phyloP scores from a whole-genome alignment of 2,113 vertebrate species.

The Oryzias celebensis region DNA sequence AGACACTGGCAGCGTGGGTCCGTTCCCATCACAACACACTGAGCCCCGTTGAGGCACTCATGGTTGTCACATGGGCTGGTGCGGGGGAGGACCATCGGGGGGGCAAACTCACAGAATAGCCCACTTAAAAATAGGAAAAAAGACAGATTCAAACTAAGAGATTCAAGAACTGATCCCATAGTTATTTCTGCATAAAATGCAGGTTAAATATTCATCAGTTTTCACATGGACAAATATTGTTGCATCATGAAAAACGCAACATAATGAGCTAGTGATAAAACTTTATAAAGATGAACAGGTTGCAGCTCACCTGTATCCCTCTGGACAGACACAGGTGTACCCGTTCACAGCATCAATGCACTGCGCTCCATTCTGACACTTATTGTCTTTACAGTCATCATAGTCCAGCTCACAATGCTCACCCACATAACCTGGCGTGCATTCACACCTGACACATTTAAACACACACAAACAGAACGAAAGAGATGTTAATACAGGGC shows the following conservation, averaged over 20 bases:
- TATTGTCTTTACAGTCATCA: constrained; percentile 93
- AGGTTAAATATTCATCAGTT: no score
- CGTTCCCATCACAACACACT: constrained; percentile 86
- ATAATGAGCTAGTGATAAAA: neutral
- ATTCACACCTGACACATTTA: constrained; percentile 85
- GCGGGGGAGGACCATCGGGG: constrained; percentile 95
- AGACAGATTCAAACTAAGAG: no score
- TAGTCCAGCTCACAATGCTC: constrained; percentile 92
- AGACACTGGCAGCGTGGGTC: constrained; percentile 93
- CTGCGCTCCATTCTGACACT: constrained; percentile 91
- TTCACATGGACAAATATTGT: no score
- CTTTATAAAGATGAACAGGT: neutral
- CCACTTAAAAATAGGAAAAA: constrained; percentile 75
- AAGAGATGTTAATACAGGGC: constrained; percentile 7
- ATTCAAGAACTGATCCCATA: no score
- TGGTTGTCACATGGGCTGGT: constrained; percentile 96
- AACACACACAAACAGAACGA: neutral
- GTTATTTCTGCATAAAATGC: no score
- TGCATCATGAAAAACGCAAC: no score
- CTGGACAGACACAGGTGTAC: constrained; percentile 92
- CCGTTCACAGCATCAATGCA: constrained; percentile 94
- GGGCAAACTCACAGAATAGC: constrained; percentile 94
- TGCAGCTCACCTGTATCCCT: constrained; percentile 88
- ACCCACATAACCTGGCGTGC: constrained; percentile 91
- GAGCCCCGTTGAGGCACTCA: constrained; percentile 93